Conservation (phyloP, 1,140 invertebrate species). For the Drosophila azteca region DNA sequence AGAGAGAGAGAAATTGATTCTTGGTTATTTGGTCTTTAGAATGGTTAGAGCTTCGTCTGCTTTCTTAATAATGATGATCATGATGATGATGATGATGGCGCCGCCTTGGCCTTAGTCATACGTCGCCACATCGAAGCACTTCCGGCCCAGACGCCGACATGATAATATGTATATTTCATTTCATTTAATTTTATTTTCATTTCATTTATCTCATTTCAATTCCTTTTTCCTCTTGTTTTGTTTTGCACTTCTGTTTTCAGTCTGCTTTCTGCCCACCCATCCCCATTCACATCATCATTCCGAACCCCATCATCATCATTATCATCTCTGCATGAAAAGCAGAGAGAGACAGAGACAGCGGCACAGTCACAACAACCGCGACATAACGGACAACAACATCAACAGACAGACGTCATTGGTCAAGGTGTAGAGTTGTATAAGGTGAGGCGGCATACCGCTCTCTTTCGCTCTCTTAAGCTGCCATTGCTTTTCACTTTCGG, state of each 20-base stretch:
- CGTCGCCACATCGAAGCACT: constrained; percentile 20
- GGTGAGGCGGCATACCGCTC: too few species aligned
- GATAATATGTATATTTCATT: constrained; percentile 37
- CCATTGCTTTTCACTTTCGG: too few species aligned
- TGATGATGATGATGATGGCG: constrained; percentile 1
- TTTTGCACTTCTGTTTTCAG: constrained; percentile 24
- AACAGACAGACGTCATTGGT: background rate
- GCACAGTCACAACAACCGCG: constrained; percentile 11
- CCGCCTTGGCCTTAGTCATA: constrained; percentile 36
- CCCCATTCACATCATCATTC: background rate
- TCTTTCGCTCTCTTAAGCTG: too few species aligned
- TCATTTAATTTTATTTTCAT: constrained; percentile 10
- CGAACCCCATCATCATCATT: background rate
- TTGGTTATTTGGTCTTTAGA: background rate
- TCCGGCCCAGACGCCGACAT: constrained; percentile 40
- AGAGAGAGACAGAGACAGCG: too few species aligned
- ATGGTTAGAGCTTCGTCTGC: constrained; percentile 4
- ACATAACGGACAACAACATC: constrained; percentile 2
- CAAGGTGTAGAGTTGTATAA: too few species aligned
- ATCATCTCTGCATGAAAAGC: constrained; percentile 24
- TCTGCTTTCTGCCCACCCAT: constrained; percentile 37
- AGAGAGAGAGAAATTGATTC: constrained; percentile 6
- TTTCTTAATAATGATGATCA: too few species aligned
- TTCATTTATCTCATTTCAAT: constrained; percentile 38
- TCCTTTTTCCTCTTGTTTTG: constrained; percentile 29